Evolutionary conservation across 2,797 vertebrate genomes (phyloP).

Genomic region (Sebastes goodei): DNA sequence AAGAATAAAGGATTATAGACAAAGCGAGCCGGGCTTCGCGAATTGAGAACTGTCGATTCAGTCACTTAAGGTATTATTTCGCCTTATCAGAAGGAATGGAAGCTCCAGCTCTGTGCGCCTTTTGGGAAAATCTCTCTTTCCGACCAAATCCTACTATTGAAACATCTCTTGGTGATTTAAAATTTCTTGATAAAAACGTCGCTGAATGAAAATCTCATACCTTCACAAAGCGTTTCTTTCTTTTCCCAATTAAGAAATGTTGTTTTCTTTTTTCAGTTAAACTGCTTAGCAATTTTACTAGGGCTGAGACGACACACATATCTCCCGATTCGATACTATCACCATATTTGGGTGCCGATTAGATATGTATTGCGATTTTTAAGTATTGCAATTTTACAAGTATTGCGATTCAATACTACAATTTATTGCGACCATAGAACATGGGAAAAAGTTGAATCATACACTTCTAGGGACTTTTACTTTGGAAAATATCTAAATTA

Average conservation of each 20-base stretch:
- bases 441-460: too few species aligned
- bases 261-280: not conserved
- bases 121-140: constrained; percentile 13
- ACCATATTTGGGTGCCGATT: too few species aligned
- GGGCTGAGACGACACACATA: too few species aligned
- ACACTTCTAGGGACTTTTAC: too few species aligned
- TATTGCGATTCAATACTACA: too few species aligned
- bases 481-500: too few species aligned
- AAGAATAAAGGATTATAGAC: constrained; percentile 56
- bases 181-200: not conserved
- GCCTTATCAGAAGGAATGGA: constrained; percentile 32
- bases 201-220: not conserved
- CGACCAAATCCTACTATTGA: not conserved
- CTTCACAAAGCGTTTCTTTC: not conserved
- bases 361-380: too few species aligned
- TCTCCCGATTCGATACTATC: too few species aligned
- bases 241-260: not conserved
- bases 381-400: too few species aligned
- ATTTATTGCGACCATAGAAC: too few species aligned
- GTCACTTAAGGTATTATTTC: constrained; percentile 55
- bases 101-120: constrained; percentile 28
- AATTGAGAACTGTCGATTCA: constrained; percentile 53
- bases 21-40: constrained; percentile 38
- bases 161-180: not conserved
- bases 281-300: not conserved